Evolutionary conservation across 2,113 vertebrate genomes (phyloP), one percentile per base, ranked within the genome.

Genomic region (Tauraco erythrolophus): DNA sequence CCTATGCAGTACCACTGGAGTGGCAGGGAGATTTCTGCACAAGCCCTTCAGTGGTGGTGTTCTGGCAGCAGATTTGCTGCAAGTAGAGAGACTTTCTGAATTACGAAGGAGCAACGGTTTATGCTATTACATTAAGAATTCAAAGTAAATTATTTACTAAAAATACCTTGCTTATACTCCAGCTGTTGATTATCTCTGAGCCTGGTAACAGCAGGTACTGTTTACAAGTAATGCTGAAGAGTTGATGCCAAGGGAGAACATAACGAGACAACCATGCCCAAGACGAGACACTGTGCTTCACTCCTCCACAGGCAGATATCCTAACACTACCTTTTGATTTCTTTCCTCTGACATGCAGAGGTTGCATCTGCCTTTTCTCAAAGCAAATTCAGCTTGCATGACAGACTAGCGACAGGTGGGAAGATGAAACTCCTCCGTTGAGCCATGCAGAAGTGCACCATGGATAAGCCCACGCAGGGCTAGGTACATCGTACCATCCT

Each of bases 181-280:
- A 86, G 53, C 7, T 75, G 48, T 84, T 64, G 43, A 48, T 80
- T 78, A 64, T 45, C 51, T 89, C 62, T 0, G 9, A 69, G 64
- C 53, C 89, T 94, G 82, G 89, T 64, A 97, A 88, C 85, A 92
- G 80, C 86, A 97, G 88, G 93, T 96, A 96, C 79, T 89, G 57
- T 35, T 96, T 96, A 91, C 88, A 87, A 97, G 46, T 94, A 90
- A 91, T 39, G 54, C 92, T 93, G 84, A 88, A 48, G 72, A 43
- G 45, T 57, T 94, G 81, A 53, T 45, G 4, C 61, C 16, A 5
- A 61, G 72, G 51, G 24, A 62, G 60, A 94, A 74, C 62, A 86
- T 37, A 65, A 39, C 4, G 17, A 78, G 68, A 83, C 43, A 90
- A 88, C 61, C 24, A 35, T 72, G 62, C 72, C 80, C 88, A 75